Percentiles rank a stretch among this genome's conserved stretches.
Conservation (phyloP, 2,797 vertebrate species). For the Miichthys miiuy region DNA sequence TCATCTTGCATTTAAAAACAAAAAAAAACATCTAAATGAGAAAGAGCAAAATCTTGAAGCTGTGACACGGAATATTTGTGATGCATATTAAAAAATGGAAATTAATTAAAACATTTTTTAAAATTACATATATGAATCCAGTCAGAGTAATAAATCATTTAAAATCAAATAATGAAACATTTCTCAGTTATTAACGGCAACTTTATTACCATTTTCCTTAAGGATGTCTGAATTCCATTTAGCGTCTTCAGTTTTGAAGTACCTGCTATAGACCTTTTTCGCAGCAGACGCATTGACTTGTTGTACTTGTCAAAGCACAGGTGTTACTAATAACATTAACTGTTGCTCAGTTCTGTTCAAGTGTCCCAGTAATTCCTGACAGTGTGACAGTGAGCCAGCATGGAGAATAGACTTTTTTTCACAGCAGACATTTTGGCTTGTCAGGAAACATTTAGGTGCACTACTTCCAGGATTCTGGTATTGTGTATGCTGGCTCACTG, state of each 20-base stretch:
- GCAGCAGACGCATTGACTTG: background rate
- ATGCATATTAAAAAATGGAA: background rate
- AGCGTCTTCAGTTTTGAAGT: background rate
- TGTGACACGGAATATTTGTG: background rate
- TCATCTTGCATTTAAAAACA: background rate
- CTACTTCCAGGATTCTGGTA: background rate
- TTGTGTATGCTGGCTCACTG: slow-evolving; percentile 6
- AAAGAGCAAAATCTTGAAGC: background rate
- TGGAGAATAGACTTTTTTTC: background rate
- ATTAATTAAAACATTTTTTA: background rate
- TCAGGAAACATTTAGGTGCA: background rate
- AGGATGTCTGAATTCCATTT: background rate
- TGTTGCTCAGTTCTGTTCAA: background rate
- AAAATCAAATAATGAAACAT: slow-evolving; percentile 15
- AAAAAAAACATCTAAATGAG: background rate
- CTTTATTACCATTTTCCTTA: slow-evolving; percentile 11
- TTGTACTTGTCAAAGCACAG: background rate
- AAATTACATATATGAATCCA: background rate
- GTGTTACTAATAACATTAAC: background rate
- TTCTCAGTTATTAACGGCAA: slow-evolving; percentile 3
- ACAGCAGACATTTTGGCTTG: background rate
- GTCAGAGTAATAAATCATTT: slow-evolving; percentile 1
- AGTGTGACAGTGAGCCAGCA: background rate
- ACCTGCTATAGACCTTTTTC: background rate
- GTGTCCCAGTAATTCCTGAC: background rate